Evolutionary conservation across 2,888 invertebrate genomes (phyloP), one percentile per base, ranked within the genome.

Genomic region (Drosophila testacea): DNA sequence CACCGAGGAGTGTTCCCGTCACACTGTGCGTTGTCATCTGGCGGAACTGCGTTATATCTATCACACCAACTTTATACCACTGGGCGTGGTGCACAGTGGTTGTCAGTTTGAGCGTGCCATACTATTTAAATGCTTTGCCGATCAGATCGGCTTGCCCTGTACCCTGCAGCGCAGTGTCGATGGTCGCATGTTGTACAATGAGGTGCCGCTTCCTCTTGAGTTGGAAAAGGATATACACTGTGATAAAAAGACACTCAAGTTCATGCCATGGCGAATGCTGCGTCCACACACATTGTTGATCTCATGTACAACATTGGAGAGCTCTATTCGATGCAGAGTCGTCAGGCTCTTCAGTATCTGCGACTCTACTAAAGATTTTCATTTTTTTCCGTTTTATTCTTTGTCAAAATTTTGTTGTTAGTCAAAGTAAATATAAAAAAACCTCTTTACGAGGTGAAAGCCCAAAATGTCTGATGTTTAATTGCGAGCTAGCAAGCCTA

Each of bases 71-170:
- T 92, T 95, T 4, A 92, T 95, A 6, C 95, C 95, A 0, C 66
- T 95, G 4, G 95, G 95, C 0, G 92, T 89, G 81, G 90, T 95
- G 55, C 93, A 93, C 9, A 93, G 94, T 47, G 95, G 95, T 1
- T 94, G 94, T 0, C 92, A 93, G 13, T 91, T 95, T 44, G 95
- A 95, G 82, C 93, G 95, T 1, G 94, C 95, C 0, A 48, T 95
- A 4, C 92, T 96, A 27, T 95, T 95, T 92, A 95, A 96, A 89
- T 93, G 93, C 1, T 89, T 95, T 28, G 95, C 95, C 0, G 96
- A 96, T 88, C 93, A 94, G 44, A 89, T 94, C 27, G 94, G 94
- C 0, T 73, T 96, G 67, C 95, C 95, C 0, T 94, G 94, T 57
- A 93, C 94, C 0, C 81, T 96, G 64, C 93, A 93, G 65, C 93